Percentiles rank a stretch among this genome's conserved stretches.
These are phyloP conservation scores for Neoascia interrupta DNA, from an alignment of 2,888 invertebrate genomes.

Conservation along the genomic window DNA sequence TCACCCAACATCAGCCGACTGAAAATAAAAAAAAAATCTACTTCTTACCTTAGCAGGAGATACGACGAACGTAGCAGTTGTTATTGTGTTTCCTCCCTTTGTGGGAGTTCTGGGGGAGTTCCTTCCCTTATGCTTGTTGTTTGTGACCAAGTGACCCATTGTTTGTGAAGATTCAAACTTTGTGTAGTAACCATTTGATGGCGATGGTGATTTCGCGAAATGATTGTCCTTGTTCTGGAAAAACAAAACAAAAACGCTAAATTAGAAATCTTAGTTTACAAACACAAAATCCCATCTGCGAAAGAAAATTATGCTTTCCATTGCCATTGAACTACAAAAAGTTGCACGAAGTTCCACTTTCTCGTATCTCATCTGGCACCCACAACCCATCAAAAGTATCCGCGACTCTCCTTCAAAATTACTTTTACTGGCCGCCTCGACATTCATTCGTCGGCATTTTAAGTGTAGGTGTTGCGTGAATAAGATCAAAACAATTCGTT, in stretches of 20 bases:
- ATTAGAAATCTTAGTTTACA: too few relatives aligned
- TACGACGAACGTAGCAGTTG: conserved; percentile 61
- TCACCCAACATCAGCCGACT: too few relatives aligned
- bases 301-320: too few relatives aligned
- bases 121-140: conserved; percentile 1
- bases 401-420: conserved; percentile 22
- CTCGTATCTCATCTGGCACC: too few relatives aligned
- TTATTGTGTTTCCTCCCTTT: conserved; percentile 48
- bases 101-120: conserved; percentile 19
- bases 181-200: conserved; percentile 43
- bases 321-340: too few relatives aligned
- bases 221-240: conserved; percentile 46
- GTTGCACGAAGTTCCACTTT: conserved; percentile 33
- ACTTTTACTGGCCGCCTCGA: conserved; percentile 36
- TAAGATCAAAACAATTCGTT: conserved; percentile 37
- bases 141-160: conserved; percentile 31
- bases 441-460: conserved; percentile 8
- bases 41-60: conserved; percentile 56
- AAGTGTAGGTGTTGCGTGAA: conserved; percentile 38
- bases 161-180: conserved; percentile 54
- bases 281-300: too few relatives aligned
- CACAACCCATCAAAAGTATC: conserved; percentile 1
- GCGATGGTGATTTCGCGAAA: conserved; percentile 10
- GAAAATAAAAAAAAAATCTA: too few relatives aligned
- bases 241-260: conserved; percentile 3